These are phyloP conservation scores for Pteropus rufus DNA, from an alignment of 2,797 vertebrate genomes.

Conservation along the genomic window DNA sequence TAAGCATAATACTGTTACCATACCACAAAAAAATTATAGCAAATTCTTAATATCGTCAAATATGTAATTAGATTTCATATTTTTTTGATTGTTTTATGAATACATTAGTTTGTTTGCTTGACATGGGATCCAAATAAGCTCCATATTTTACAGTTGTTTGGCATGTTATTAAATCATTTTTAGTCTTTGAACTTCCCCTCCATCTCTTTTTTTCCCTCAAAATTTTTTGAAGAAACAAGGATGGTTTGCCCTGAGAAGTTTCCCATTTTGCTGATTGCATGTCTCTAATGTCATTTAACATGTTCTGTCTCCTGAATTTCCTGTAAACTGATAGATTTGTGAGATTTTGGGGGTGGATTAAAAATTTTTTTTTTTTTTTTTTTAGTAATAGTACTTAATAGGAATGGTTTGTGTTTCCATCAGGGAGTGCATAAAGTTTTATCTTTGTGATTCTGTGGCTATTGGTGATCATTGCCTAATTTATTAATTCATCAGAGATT, in stretches of 20 bases:
- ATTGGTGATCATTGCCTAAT: neutral
- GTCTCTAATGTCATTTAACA: neutral
- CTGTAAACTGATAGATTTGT: neutral
- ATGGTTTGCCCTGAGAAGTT: neutral
- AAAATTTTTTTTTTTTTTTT: neutral
- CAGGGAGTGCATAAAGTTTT: neutral
- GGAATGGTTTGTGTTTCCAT: conserved; percentile 11
- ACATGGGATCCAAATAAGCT: neutral
- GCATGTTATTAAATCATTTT: conserved; percentile 13
- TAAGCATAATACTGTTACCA: neutral
- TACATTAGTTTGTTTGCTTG: neutral
- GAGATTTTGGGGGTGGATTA: neutral
- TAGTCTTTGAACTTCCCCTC: neutral
- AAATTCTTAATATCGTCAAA: neutral
- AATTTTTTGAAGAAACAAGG: neutral
- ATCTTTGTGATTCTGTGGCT: neutral
- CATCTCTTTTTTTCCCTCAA: neutral
- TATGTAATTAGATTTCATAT: neutral
- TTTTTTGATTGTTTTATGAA: neutral
- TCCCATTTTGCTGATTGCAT: conserved; percentile 37
- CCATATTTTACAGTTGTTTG: neutral
- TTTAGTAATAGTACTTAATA: neutral
- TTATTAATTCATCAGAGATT: neutral
- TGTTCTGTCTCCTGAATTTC: neutral
- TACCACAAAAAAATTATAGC: neutral